Conservation (phyloP, 2,113 vertebrate species). For the Alouatta palliata region DNA sequence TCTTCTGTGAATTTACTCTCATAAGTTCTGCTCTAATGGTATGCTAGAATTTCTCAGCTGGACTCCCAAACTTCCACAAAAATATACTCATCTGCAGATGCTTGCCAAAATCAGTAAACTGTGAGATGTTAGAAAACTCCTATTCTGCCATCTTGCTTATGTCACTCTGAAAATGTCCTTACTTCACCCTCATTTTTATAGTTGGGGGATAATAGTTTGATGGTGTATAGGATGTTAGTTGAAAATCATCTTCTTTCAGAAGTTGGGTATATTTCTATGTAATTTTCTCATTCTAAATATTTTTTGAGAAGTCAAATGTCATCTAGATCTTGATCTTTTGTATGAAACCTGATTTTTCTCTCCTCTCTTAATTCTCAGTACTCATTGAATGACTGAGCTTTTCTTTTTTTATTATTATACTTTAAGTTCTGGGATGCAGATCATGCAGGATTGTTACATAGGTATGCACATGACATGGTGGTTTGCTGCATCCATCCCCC, state of each 20-base stretch:
- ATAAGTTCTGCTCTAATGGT: neutral
- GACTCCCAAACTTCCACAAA: neutral
- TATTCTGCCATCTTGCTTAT: neutral
- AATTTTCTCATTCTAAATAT: neutral
- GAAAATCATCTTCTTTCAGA: neutral
- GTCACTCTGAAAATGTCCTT: neutral
- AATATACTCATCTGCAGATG: neutral
- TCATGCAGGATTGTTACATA: too few species aligned
- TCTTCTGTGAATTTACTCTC: neutral
- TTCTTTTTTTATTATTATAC: neutral
- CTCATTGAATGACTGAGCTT: neutral
- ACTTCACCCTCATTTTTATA: neutral
- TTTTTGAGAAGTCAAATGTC: neutral
- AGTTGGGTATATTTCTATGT: neutral
- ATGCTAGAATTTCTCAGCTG: neutral
- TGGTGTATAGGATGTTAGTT: neutral
- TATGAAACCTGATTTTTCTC: neutral
- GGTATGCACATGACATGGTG: too few species aligned
- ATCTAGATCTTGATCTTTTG: neutral
- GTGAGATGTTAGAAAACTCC: neutral
- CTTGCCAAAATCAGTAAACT: neutral
- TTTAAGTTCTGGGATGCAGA: too few species aligned
- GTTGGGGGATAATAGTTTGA: neutral
- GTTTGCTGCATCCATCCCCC: too few species aligned
- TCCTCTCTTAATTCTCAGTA: neutral